Evolutionary conservation across 2,888 invertebrate species (phyloP), one percentile per base, ranked within the genome.

Genomic region (Girardia tigrina): DNA sequence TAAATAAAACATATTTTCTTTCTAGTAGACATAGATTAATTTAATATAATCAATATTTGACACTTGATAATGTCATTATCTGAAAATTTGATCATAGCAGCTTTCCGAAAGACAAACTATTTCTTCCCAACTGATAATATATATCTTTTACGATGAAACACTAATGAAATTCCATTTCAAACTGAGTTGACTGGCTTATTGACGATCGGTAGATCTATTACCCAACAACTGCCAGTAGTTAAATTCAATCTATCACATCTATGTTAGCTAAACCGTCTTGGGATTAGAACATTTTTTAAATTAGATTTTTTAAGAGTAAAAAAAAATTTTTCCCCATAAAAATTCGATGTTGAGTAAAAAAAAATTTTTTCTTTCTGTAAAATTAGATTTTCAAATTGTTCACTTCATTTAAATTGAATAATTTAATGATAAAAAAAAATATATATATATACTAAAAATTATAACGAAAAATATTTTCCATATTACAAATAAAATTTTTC

Each of bases 41-140:
- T 56, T 56, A 12, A 56, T 56, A 56, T 56, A 56, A 56, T 56
- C 56, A 56, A 56, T 56, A 56, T 56, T 56, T 56, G 56, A 56
- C 56, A 56, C 56, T 56, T 56, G 56, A 56, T 56, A 56, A 56
- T 56, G 23, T 56, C 56, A 56, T 56, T 56, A 56, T 56, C 56
- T 20, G n/a, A 36, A 16, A 36, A 36, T 36, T 36, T 36, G 36
- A 36, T 36, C 36, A 36, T 36, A 36, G 36, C 36, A 36, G 36
- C 36, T 36, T 36, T 36, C 36, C 36, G 36, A 36, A 36, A 36
- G 8, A 36, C 36, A 36, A 36, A 16, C 36, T 12, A 36, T 12
- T 16, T 36, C 36, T 8, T 36, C 36, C 8, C 8, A 36, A 36
- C 12, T 36, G 36, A 36, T 36, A 36, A 36, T 36, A 36, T 36